Evolutionary conservation across 2,888 invertebrate species (phyloP).

Genomic region (Coenonympha arcania): DNA sequence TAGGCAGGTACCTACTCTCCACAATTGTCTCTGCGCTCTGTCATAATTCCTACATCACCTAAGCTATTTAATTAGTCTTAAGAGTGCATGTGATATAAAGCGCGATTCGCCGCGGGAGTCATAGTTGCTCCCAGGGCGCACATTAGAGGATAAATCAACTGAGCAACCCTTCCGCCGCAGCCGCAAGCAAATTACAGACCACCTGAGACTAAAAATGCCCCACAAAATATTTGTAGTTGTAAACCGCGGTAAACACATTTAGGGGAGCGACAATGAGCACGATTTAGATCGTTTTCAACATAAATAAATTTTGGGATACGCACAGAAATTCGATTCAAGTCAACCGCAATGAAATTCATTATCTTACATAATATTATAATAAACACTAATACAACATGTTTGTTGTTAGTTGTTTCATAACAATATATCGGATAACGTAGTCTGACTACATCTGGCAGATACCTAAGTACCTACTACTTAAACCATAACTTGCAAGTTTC

Average conservation of each 20-base stretch:
- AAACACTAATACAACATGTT: too few species aligned
- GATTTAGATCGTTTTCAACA: slow-evolving; percentile 3
- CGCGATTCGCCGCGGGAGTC: slow-evolving; percentile 40
- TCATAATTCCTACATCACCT: too few species aligned
- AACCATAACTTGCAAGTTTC: too few species aligned
- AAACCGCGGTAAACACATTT: slow-evolving; percentile 19
- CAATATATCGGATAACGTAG: too few species aligned
- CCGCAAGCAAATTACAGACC: slow-evolving; percentile 66
- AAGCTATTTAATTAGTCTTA: slow-evolving; percentile 57
- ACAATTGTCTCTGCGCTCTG: too few species aligned
- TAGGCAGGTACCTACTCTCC: too few species aligned
- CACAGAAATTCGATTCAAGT: background rate
- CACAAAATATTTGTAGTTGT: slow-evolving; percentile 48
- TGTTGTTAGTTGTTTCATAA: too few species aligned
- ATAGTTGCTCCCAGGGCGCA: slow-evolving; percentile 61
- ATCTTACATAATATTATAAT: background rate
- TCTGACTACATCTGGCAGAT: too few species aligned
- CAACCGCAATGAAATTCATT: background rate
- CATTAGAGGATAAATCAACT: slow-evolving; percentile 66
- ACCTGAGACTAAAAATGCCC: slow-evolving; percentile 72
- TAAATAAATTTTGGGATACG: background rate
- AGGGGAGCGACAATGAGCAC: slow-evolving; percentile 8
- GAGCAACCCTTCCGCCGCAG: slow-evolving; percentile 62
- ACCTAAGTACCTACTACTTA: too few species aligned
- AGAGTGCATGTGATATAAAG: slow-evolving; percentile 32